Conservation (phyloP, 2,113 vertebrate species). For the Anseranas semipalmata region DNA sequence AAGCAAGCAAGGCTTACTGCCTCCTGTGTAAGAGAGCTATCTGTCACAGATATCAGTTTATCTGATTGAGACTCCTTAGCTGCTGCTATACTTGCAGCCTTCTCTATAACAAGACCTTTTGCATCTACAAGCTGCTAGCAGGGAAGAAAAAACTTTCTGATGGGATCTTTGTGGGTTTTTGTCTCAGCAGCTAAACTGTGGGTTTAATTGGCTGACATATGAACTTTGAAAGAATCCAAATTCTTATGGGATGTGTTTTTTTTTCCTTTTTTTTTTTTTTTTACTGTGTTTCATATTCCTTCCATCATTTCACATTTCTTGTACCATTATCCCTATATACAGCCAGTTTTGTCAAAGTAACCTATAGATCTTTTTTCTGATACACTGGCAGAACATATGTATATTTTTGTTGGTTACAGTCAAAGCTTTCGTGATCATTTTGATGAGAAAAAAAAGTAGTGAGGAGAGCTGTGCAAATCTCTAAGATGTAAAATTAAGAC, state of each 20-base stretch:
- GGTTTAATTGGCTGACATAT: conserved; percentile 61
- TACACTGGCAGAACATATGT: not conserved
- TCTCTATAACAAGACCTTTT: conserved; percentile 65
- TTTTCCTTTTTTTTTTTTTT: not conserved
- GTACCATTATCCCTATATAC: not conserved
- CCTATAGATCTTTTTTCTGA: conserved; percentile 20
- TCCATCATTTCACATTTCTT: conserved; percentile 21
- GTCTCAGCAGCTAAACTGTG: conserved; percentile 48
- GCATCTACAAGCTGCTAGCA: conserved; percentile 70
- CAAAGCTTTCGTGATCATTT: not conserved
- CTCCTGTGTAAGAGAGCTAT: conserved; percentile 80
- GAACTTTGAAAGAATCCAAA: conserved; percentile 62
- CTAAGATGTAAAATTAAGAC: not conserved
- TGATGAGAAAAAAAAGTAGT: not conserved
- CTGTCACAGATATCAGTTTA: conserved; percentile 82
- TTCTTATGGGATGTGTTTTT: conserved; percentile 43
- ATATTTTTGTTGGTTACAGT: conserved; percentile 2
- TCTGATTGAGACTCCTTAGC: conserved; percentile 75
- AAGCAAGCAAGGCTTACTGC: conserved; percentile 77
- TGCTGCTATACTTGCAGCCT: conserved; percentile 60
- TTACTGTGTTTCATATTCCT: conserved; percentile 32
- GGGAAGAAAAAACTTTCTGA: conserved; percentile 40
- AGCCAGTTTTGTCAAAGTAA: conserved; percentile 9
- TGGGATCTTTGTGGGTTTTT: conserved; percentile 63
- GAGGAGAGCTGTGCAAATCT: not conserved